Conservation (phyloP, 2,888 invertebrate genomes). For the Hymenopus coronatus region DNA sequence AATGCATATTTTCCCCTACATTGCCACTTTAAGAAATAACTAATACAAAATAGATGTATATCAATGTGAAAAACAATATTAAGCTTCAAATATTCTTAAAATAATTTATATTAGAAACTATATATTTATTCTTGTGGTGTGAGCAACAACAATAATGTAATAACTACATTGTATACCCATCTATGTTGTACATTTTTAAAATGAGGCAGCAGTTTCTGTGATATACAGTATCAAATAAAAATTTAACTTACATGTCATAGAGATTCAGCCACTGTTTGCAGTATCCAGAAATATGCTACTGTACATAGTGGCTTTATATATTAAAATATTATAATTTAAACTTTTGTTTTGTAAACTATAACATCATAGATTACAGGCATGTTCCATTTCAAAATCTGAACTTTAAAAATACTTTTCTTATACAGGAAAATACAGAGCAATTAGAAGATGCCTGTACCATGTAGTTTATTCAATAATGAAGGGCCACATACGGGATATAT, state of each 20-base stretch:
- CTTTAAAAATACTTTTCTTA: background rate
- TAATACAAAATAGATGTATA: background rate
- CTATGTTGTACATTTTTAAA: background rate
- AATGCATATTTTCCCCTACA: background rate
- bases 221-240: background rate
- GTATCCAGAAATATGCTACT: background rate
- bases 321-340: background rate
- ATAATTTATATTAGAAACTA: background rate
- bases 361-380: background rate
- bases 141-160: background rate
- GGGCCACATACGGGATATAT: background rate
- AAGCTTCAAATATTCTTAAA: background rate
- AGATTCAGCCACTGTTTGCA: background rate
- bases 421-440: background rate
- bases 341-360: background rate
- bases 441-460: background rate
- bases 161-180: background rate
- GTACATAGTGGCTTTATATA: background rate
- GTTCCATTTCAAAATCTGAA: background rate
- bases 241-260: background rate
- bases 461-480: background rate
- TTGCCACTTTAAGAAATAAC: background rate
- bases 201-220: background rate
- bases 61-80: background rate
- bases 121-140: background rate